phyloP scores from a whole-genome alignment of 1,140 invertebrate genomes.

The Melipona quadrifasciata region DNA sequence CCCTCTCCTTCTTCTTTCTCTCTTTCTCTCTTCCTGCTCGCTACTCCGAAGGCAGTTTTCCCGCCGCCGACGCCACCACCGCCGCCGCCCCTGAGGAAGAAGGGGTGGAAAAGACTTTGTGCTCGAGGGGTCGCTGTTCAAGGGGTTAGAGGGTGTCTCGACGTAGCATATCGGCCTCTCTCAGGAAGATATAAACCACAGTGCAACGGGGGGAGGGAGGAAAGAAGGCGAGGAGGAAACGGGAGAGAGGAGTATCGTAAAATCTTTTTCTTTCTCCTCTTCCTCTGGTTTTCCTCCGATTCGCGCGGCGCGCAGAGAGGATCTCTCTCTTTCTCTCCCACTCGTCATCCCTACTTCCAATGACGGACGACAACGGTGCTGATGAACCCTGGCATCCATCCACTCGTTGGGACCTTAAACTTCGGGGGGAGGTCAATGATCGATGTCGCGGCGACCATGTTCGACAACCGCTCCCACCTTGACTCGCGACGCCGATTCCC shows the following conservation, averaged over 20 bases:
- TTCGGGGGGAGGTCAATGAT: conserved; percentile 69
- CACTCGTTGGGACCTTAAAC: conserved; percentile 75
- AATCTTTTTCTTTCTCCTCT: conserved; percentile 21
- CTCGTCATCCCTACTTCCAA: conserved; percentile 9
- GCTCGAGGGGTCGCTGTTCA: conserved; percentile 45
- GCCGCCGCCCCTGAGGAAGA: conserved; percentile 11
- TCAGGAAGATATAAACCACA: conserved; percentile 6
- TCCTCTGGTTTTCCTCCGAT: conserved; percentile 1
- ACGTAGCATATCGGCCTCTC: conserved; percentile 19
- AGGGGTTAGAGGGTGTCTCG: conserved; percentile 48
- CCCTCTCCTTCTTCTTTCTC: conserved; percentile 32
- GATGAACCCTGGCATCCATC: conserved; percentile 54
- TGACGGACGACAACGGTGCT: conserved; percentile 15
- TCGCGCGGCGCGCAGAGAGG: not conserved
- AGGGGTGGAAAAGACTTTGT: conserved; percentile 50
- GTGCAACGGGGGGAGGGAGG: not conserved
- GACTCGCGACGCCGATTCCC: conserved; percentile 8
- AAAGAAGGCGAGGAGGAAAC: not conserved
- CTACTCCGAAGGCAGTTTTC: conserved; percentile 41
- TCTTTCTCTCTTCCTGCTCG: conserved; percentile 38
- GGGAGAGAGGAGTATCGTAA: conserved; percentile 27
- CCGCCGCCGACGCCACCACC: conserved; percentile 3
- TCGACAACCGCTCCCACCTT: conserved; percentile 35
- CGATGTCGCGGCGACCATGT: conserved; percentile 42
- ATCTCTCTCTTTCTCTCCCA: not conserved